A percentile compares a stretch with the other conserved stretches of the same genome.
These are phyloP conservation scores for Brachyistius frenatus DNA, from an alignment of 2,113 vertebrate genomes.

Conservation along the genomic window DNA sequence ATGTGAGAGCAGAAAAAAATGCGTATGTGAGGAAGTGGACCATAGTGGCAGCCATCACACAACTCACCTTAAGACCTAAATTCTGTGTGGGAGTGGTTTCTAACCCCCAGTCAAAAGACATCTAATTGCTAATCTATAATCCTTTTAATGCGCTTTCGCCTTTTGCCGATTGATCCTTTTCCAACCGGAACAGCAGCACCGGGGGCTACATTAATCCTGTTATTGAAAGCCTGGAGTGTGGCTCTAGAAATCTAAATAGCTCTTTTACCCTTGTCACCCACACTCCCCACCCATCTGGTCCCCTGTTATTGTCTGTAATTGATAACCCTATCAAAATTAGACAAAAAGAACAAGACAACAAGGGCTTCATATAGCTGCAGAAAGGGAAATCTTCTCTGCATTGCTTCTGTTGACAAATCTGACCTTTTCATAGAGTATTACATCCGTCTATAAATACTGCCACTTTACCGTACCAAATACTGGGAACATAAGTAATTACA, in stretches of 20 bases:
- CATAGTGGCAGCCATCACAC: slow-evolving; percentile 78
- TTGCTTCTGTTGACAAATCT: slow-evolving; percentile 23
- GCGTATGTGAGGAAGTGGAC: slow-evolving; percentile 63
- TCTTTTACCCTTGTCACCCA: slow-evolving; percentile 73
- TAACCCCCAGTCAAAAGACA: slow-evolving; percentile 89
- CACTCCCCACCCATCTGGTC: slow-evolving; percentile 56
- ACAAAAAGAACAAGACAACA: slow-evolving; percentile 50
- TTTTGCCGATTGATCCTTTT: slow-evolving; percentile 94
- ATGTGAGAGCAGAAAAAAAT: slow-evolving; percentile 59
- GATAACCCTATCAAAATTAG: slow-evolving; percentile 71
- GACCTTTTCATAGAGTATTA: slow-evolving; percentile 10
- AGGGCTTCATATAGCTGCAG: background rate
- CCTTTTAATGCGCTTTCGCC: slow-evolving; percentile 92
- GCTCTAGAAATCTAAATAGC: slow-evolving; percentile 80
- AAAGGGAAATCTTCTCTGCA: background rate
- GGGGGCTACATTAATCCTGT: slow-evolving; percentile 93
- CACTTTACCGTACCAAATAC: background rate
- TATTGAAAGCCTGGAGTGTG: slow-evolving; percentile 87
- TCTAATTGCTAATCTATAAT: slow-evolving; percentile 99
- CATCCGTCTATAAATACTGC: background rate
- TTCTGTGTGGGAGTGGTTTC: slow-evolving; percentile 75
- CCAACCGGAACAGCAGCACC: slow-evolving; percentile 89
- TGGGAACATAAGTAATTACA: background rate
- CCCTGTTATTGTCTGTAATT: slow-evolving; percentile 75
- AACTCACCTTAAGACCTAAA: slow-evolving; percentile 84